Evolutionary conservation across 1,140 invertebrate genomes (phyloP), one percentile per base, ranked within the genome.

Genomic region (Drosophila sp.): DNA sequence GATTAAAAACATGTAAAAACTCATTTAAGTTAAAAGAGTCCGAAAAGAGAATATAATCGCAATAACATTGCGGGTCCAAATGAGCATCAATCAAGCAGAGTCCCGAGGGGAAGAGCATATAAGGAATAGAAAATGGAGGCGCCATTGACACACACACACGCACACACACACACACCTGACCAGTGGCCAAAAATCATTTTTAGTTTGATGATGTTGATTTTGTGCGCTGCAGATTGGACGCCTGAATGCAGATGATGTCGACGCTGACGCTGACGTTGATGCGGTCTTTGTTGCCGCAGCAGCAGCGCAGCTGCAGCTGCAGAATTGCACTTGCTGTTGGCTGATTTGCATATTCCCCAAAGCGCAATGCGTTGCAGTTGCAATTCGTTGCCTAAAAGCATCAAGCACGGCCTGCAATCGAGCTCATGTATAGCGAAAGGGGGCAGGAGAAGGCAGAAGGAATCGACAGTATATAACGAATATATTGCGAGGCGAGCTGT

Each of bases 301-400:
- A 4, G 27, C 21, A 21, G 21, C 27, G 27, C 21, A 21, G 21
- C 27, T 29, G 27, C 27, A 29, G 27, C 27, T 29, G 27, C 27
- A 29, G 27, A 29, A 7, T 7, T 29, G 27, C 27, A 29, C 2
- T 7, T 64, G 76, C 65, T 78, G 81, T 75, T 87, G 78, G 78
- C 83, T 82, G 82, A 83, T 89, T 87, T 87, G 79, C 83, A 87
- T 87, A 87, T 89, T 86, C 83, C 83, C 83, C 69, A 87, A 87
- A 87, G 82, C 83, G 72, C 58, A 54, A 43, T 67, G 66, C 57
- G 72, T 61, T 81, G 83, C 83, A 89, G 76, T 73, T 89, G 83
- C 82, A 76, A 65, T 76, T 74, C 79, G 62, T 78, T 78, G 78
- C 75, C 78, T 82, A 78, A 87, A 82, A 87, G 79, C 83, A 76